Evolutionary conservation across 2,797 vertebrate genomes (phyloP).

Genomic region (Lepilemur ruficaudatus): DNA sequence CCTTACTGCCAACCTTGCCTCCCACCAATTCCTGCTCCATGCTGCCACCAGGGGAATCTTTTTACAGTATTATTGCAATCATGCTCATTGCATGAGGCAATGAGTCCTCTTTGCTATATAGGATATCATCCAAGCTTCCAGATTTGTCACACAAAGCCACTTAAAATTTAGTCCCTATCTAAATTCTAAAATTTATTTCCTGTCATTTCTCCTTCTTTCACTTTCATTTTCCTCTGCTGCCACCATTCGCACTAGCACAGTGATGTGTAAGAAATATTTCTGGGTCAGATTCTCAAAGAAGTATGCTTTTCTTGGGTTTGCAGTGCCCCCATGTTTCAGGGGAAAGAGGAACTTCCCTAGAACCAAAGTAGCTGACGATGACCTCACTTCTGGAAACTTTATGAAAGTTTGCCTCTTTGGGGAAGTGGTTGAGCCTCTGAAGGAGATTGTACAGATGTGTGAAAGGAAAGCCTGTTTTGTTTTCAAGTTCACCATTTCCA

Average conservation of each 20-base stretch:
- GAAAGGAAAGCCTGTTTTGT: background rate
- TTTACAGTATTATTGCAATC: background rate
- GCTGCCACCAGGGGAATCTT: background rate
- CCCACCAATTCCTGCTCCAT: background rate
- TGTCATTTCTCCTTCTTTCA: background rate
- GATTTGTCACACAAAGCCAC: background rate
- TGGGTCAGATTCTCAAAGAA: background rate
- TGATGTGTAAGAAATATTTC: background rate
- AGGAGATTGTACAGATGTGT: background rate
- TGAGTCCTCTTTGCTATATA: background rate
- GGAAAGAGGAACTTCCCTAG: background rate
- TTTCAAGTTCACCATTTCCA: background rate
- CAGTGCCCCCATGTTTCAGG: background rate
- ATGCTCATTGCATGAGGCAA: background rate
- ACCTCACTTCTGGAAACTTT: background rate
- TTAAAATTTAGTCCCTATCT: background rate
- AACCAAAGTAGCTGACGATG: fast-evolving
- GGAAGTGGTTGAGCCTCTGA: background rate
- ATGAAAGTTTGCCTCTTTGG: background rate
- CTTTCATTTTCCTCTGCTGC: background rate
- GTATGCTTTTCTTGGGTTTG: background rate
- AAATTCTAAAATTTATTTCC: background rate
- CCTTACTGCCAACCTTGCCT: background rate
- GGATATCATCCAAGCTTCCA: background rate
- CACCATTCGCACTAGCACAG: background rate